Base-by-base conservation (phyloP, 2,888 invertebrate species). In the Acrobeloides nanus region DNA sequence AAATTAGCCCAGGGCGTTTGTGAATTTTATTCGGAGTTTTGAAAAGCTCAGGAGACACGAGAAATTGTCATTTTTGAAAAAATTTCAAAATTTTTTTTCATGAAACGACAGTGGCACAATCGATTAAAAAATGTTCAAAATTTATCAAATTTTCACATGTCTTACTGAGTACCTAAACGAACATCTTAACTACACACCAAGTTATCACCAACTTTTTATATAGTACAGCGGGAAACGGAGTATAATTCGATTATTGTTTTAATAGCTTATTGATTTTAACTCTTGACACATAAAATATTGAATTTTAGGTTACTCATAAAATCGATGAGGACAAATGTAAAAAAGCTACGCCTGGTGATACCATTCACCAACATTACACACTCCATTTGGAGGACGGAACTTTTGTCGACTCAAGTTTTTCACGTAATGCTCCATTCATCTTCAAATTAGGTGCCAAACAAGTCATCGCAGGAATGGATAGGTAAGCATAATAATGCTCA, bases 361-460 rank as follows among this genome's bases (percentile, higher is more conserved):
- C 64, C 12, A 59, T 67, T 41, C 67, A 67, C 46, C 66, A 66
- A 23, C 66, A 64, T 45, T 67, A 67, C 54, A 51, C 51, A 39
- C 66, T 71, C 25, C 62, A 67, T 39, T 57, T 71, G 27, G 62
- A 44, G 4, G 62, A 71, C 51, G 72, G 72, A 44, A 71, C 71
- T 34, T 72, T 71, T 52, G 65, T 71, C 46, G 71, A 71, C 48
- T 68, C 67, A 12, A 62, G 62, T 8, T 68, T 56, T 55, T 68
- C 68, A 26, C 62, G 71, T 33, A 64, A 64, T 42, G 62, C 65
- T 34, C 69, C 69, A 24, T 69, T 69, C 65, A 61, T 70, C 53
- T 69, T 69, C 62, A 57, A 59, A 34, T 51, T 69, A 24, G 65
- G 62, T 20, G 51, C 56, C 25, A 57, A 62, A 57, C 61, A 68